Evolutionary conservation across 2,113 vertebrate genomes (phyloP).

Genomic region (Phyllostomus hastatus): DNA sequence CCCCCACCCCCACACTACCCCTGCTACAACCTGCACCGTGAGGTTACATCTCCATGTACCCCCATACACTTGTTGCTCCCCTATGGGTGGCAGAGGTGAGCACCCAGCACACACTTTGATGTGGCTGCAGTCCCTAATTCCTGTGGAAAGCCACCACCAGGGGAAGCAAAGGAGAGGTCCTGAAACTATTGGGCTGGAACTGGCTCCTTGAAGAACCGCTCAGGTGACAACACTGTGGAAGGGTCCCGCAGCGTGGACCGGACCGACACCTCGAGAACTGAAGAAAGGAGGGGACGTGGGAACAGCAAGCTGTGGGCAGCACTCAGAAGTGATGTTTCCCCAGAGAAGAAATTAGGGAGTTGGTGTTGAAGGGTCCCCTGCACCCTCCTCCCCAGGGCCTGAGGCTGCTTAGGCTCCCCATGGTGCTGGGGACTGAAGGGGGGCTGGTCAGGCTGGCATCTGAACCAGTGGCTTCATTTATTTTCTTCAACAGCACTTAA

Average conservation of each 20-base stretch:
- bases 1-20: not conserved
- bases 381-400: not conserved
- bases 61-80: not conserved
- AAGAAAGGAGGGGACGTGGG: accelerated
- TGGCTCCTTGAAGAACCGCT: not conserved
- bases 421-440: not conserved
- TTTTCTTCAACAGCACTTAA: not conserved
- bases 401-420: not conserved
- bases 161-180: not conserved
- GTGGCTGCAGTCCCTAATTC: not conserved
- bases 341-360: not conserved
- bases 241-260: accelerated
- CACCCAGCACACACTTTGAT: not conserved
- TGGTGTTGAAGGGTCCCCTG: not conserved
- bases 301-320: accelerated
- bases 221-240: not conserved
- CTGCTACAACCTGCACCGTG: not conserved
- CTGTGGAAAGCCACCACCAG: not conserved
- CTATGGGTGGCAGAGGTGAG: not conserved
- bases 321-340: not conserved
- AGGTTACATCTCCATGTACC: not conserved
- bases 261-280: not conserved
- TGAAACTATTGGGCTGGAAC: not conserved
- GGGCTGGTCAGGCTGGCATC: not conserved
- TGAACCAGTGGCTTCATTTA: not conserved